Evolutionary conservation across 2,797 vertebrate species (phyloP).

Genomic region (Tachyglossus aculeatus): DNA sequence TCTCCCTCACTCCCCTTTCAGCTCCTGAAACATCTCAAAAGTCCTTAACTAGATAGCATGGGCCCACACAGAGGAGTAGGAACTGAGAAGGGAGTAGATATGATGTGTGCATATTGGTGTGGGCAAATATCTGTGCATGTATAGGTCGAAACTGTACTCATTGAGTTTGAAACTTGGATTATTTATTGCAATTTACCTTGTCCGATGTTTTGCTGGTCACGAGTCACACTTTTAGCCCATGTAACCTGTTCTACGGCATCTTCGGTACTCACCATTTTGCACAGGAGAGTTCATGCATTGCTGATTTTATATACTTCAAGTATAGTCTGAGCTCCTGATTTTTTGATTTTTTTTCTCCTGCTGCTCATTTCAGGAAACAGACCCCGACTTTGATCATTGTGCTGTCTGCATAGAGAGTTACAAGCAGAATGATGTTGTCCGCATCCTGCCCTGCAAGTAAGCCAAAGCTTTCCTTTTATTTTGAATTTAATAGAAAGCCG

Average conservation of each 20-base stretch:
- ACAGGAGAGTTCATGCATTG: background rate
- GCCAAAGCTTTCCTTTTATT: constrained; percentile 58
- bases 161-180: too few relatives aligned
- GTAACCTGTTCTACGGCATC: background rate
- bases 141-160: too few relatives aligned
- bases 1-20: too few relatives aligned
- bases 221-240: background rate
- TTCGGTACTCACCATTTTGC: background rate
- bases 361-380: constrained; percentile 86
- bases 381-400: constrained; percentile 97
- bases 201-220: too few relatives aligned
- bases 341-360: constrained; percentile 44
- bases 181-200: too few relatives aligned
- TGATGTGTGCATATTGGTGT: too few relatives aligned
- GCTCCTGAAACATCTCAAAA: too few relatives aligned
- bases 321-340: constrained; percentile 44
- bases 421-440: constrained; percentile 95
- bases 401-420: constrained; percentile 97
- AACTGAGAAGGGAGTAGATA: too few relatives aligned
- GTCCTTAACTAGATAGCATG: too few relatives aligned
- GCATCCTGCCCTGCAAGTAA: constrained; percentile 98
- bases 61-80: too few relatives aligned
- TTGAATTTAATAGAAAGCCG: background rate
- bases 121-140: too few relatives aligned
- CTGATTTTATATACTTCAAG: constrained; percentile 21